Base-by-base conservation (phyloP, 2,113 vertebrate genomes). In the Epinephelus cyanopodus region DNA sequence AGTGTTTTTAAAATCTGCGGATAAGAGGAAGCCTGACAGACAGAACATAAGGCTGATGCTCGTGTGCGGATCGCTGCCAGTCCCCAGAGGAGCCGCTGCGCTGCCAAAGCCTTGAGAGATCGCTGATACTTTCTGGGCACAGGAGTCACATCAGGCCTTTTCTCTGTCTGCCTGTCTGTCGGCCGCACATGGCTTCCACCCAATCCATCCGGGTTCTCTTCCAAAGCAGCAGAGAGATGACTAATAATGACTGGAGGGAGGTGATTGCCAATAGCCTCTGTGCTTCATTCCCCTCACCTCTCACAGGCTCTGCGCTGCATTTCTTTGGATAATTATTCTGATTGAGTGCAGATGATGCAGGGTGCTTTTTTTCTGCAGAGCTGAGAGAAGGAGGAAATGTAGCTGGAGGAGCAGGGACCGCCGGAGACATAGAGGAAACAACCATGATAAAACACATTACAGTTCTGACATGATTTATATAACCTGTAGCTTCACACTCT, bases 321-420 rank as follows among this genome's bases (percentile, higher is more conserved):
- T 89, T 92, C 92, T 92, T 53, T 7, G 85, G 84, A 89, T 92
- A 85, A 91, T 93, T 93, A 91, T 87, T 91, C 78, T 90, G 91
- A 94, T 93, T 89, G 88, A 89, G 82, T 84, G 82, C 93, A 94
- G 92, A 93, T 93, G 92, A 92, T 87, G 72, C 84, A 27, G 69
- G 57, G 53, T 50, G 27, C 18, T 57, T 77, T 72, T 66, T 53
- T 65, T 74, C 57, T 29, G 85, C 73, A 79, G 89, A 83, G 76
- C 76, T 37, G 66, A 82, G 63, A 75, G 74, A 76, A 75, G 67
- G 74, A 83, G 88, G 75, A 84, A 86, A 79, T 77, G 70, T 85
- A 81, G 81, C 87, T 65, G 85, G 84, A 92, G 88, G 90, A 88
- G 76, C 86, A 57, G 85, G 83, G 77, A 82, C 83, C 25, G 48